Conservation (phyloP, 2,113 vertebrate genomes). For the Vidua macroura region DNA sequence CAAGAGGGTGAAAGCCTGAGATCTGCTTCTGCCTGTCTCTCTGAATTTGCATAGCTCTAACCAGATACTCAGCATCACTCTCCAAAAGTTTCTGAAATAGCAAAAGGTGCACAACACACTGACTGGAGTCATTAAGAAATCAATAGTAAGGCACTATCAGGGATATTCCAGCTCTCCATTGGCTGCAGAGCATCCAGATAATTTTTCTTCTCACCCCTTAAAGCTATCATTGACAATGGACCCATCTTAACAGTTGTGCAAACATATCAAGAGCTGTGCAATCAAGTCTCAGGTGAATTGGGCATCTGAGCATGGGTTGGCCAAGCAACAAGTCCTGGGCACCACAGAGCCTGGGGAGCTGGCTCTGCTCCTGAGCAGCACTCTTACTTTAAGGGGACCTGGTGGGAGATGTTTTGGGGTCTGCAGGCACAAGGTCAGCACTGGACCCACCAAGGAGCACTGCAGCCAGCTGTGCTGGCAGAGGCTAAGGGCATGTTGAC, state of each 20-base stretch:
- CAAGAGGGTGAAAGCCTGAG: not conserved
- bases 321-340: not conserved
- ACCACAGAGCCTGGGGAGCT: fast-evolving
- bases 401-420: not conserved
- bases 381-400: not conserved
- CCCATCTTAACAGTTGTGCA: not conserved
- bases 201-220: not conserved
- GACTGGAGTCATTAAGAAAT: not conserved
- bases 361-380: not conserved
- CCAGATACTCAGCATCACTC: not conserved
- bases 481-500: fast-evolving
- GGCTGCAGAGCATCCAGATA: not conserved
- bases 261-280: not conserved
- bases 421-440: not conserved
- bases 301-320: not conserved
- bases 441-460: not conserved
- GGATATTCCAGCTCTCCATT: not conserved
- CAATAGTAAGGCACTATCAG: not conserved
- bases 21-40: not conserved
- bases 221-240: not conserved
- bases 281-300: not conserved
- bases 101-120: not conserved
- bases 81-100: not conserved
- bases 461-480: not conserved
- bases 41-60: not conserved